A percentile compares a stretch with the other conserved stretches of the same genome.
These are phyloP conservation scores for Homalodisca vitripennis DNA, from an alignment of 1,140 invertebrate species.

Conservation along the genomic window DNA sequence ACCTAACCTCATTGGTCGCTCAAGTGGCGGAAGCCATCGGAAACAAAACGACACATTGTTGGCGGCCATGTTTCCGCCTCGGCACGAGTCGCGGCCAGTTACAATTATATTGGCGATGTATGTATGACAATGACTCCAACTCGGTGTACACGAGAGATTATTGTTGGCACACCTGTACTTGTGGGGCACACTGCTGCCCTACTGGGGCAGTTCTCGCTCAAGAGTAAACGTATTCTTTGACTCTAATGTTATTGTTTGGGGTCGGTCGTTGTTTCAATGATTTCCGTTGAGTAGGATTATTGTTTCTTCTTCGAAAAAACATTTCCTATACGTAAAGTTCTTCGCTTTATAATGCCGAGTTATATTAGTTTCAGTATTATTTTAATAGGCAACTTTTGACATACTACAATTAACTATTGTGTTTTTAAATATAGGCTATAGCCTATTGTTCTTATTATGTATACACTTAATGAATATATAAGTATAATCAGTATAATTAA, in stretches of 20 bases:
- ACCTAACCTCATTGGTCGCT: slow-evolving; percentile 23
- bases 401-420: too few relatives aligned
- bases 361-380: too few relatives aligned
- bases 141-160: not conserved
- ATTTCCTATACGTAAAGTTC: too few relatives aligned
- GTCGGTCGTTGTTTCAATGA: not conserved
- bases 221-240: not conserved
- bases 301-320: too few relatives aligned
- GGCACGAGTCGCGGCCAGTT: slow-evolving; percentile 9
- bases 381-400: too few relatives aligned
- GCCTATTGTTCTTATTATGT: too few relatives aligned
- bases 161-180: not conserved
- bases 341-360: too few relatives aligned
- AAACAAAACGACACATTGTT: slow-evolving; percentile 29
- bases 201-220: not conserved
- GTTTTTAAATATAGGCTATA: too few relatives aligned
- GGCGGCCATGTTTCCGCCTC: slow-evolving; percentile 24
- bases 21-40: slow-evolving; percentile 24
- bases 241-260: not conserved
- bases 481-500: too few relatives aligned
- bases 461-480: too few relatives aligned
- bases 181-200: not conserved
- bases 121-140: slow-evolving; percentile 15
- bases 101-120: not conserved
- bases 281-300: slow-evolving; percentile 21